Evolutionary conservation across 2,888 invertebrate species (phyloP), one percentile per base, ranked within the genome.

Genomic region (Megamerina dolium): DNA sequence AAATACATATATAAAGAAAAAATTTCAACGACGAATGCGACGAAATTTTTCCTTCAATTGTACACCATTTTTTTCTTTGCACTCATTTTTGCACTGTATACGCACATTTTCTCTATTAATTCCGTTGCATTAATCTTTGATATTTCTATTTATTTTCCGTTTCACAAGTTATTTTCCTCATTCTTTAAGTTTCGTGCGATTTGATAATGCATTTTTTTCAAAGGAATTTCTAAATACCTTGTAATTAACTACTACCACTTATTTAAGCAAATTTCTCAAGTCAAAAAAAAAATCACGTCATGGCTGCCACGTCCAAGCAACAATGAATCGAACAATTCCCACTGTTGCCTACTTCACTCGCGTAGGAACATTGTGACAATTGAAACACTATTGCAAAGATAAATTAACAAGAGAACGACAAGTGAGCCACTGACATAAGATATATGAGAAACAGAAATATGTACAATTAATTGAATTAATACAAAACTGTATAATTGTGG

Each of bases 231-330:
- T 43, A 17, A 16, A 43, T 58, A 59, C 53, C 52, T 52, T 55
- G n/a, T n/a, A n/a, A n/a, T n/a, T n/a, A n/a, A n/a, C n/a, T n/a
- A n/a, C n/a, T n/a, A n/a, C n/a, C n/a, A n/a, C n/a, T n/a, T n/a
- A n/a, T 48, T 52, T 55, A 43, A 40, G 41, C 13, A 54, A 52
- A 49, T n/a, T n/a, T 51, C 50, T 49, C 52, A 52, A 60, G 56
- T 60, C 55, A 64, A 65, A 60, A 59, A n/a, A n/a, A 59, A 64
- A 68, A 68, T 68, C 69, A 68, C 68, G 68, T 68, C 69, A 68
- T 68, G 67, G 67, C 68, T 68, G 68, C 68, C 68, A 68, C 67
- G 68, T 68, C 64, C 68, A 69, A 68, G 68, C 68, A 68, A 68
- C 68, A 68, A 68, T 68, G 66, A 66, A 65, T 64, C 57, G 68